These are phyloP conservation scores for Poeciliopsis turrubarensis DNA, from an alignment of 2,113 vertebrate genomes.

Conservation along the genomic window DNA sequence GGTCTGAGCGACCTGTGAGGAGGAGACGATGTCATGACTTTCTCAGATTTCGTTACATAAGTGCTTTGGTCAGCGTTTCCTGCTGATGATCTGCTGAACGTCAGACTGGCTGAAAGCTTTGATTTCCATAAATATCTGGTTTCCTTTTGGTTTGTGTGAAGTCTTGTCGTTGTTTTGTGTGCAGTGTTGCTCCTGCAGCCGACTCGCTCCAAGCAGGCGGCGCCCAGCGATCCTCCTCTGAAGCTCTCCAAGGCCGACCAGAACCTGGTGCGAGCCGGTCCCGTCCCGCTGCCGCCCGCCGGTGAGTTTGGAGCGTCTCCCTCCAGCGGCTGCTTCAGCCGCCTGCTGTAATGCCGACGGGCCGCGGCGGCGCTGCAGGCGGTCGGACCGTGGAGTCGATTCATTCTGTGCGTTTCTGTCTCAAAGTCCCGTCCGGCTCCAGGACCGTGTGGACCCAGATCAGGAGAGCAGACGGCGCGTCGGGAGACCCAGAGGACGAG, in stretches of 20 bases:
- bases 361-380: neutral
- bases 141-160: neutral
- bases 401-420: slow-evolving; percentile 32
- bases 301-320: slow-evolving; percentile 41
- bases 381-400: neutral
- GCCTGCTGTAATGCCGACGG: no score
- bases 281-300: neutral
- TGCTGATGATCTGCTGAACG: no score
- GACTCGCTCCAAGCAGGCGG: slow-evolving; percentile 10
- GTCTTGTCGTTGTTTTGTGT: neutral
- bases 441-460: slow-evolving; percentile 63
- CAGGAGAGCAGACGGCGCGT: slow-evolving; percentile 66
- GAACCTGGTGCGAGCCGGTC: slow-evolving; percentile 62
- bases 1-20: no score
- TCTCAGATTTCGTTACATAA: no score
- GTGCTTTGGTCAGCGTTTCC: no score
- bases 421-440: slow-evolving; percentile 41
- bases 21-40: no score
- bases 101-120: no score
- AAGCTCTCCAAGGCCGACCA: slow-evolving; percentile 58
- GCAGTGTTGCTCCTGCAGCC: slow-evolving; percentile 57
- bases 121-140: neutral
- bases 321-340: no score
- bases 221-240: neutral
- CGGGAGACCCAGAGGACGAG: slow-evolving; percentile 75